Conservation (phyloP, 2,888 invertebrate genomes). For the Diarsia brunnea region DNA sequence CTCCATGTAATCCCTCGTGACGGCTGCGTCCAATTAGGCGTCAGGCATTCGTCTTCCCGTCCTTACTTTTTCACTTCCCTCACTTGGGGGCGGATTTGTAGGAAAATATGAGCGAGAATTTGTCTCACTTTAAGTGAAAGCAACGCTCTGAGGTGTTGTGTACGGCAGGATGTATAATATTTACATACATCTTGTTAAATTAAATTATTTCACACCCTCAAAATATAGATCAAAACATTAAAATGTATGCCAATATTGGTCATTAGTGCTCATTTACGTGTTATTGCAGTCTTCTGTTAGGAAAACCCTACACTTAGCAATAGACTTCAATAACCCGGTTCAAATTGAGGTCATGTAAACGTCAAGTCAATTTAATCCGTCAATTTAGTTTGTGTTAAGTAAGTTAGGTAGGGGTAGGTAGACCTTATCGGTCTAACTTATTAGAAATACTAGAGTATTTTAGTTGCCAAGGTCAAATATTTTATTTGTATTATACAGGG, state of each 20-base stretch:
- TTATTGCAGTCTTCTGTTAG: neutral
- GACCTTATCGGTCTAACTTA: neutral
- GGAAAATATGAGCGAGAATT: conserved; percentile 75
- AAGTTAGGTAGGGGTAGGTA: too few relatives aligned
- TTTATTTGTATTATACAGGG: too few relatives aligned
- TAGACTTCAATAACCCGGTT: neutral
- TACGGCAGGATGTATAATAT: conserved; percentile 24
- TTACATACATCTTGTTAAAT: conserved; percentile 27
- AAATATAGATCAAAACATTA: neutral
- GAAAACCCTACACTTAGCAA: neutral
- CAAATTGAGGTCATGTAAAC: neutral
- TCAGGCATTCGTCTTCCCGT: conserved; percentile 87
- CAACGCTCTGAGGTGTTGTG: conserved; percentile 30
- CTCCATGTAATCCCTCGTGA: conserved; percentile 83
- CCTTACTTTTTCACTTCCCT: conserved; percentile 75
- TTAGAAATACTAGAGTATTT: neutral
- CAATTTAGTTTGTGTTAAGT: neutral
- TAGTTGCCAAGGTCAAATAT: neutral
- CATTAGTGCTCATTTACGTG: neutral
- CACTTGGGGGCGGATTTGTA: conserved; percentile 68
- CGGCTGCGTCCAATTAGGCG: conserved; percentile 86
- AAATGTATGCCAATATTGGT: too few relatives aligned
- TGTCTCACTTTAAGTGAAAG: conserved; percentile 67
- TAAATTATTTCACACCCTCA: neutral
- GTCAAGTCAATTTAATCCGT: neutral